phyloP scores from a whole-genome alignment of 2,797 vertebrate genomes.

The Lates japonicus region DNA sequence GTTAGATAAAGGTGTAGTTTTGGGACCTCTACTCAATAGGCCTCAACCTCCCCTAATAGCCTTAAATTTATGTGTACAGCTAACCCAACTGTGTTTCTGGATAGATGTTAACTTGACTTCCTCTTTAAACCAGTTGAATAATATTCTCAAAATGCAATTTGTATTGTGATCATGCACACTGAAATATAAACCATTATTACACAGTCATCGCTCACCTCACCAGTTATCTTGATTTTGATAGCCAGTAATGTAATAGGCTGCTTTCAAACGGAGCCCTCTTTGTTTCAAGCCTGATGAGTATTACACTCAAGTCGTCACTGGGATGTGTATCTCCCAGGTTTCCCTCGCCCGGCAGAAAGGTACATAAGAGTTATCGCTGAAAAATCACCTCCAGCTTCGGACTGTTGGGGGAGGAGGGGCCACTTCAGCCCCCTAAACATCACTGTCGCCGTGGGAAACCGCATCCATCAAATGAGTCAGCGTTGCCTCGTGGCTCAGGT shows the following conservation, averaged over 20 bases:
- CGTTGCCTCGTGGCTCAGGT: conserved; percentile 90
- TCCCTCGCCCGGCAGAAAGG: conserved; percentile 47
- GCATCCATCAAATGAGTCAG: conserved; percentile 87
- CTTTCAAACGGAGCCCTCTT: conserved; percentile 47
- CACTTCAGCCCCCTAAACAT: conserved; percentile 70
- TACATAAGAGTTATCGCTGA: conserved; percentile 79
- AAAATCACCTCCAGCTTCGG: conserved; percentile 79
- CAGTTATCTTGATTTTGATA: conserved; percentile 36
- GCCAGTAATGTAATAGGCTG: conserved; percentile 30
- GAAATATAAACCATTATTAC: background rate
- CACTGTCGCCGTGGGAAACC: conserved; percentile 84
- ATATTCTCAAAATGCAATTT: background rate
- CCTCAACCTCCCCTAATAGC: background rate
- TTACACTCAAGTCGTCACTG: conserved; percentile 69
- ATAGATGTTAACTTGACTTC: no score
- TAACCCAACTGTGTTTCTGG: no score
- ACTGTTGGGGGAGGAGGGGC: conserved; percentile 38
- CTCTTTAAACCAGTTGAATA: background rate
- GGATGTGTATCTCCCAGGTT: conserved; percentile 79
- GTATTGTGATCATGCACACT: background rate
- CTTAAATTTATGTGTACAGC: background rate
- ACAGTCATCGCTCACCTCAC: background rate
- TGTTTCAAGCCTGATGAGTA: conserved; percentile 75
- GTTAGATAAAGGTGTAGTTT: conserved; percentile 55
- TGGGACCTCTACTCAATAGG: conserved; percentile 1